Percentiles rank a stretch among this genome's conserved stretches.
Conservation (phyloP, 1,140 invertebrate genomes). For the Berghia stephanieae region DNA sequence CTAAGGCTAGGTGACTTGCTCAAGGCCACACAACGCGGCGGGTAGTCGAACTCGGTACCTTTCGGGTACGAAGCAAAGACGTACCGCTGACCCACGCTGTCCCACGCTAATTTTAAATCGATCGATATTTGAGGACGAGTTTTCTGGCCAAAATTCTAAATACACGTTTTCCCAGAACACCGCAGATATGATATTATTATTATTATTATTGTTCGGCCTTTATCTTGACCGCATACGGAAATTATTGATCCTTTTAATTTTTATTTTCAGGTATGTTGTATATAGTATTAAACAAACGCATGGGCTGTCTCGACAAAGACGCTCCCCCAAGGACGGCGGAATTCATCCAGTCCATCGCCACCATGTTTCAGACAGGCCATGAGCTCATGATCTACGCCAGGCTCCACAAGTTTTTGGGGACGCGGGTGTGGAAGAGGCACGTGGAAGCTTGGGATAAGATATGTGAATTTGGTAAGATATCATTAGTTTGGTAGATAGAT, state of each 20-base stretch:
- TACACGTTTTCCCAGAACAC: too few species aligned
- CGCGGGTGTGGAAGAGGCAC: constrained; percentile 47
- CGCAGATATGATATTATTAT: too few species aligned
- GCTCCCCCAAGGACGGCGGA: constrained; percentile 41
- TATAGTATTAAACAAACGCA: constrained; percentile 42
- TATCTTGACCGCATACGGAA: too few species aligned
- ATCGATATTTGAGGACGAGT: too few species aligned
- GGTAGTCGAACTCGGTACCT: too few species aligned
- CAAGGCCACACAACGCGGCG: too few species aligned
- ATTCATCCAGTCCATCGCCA: constrained; percentile 46
- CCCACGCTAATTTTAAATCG: too few species aligned
- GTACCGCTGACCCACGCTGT: too few species aligned
- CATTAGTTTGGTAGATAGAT: background rate
- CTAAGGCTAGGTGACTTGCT: too few species aligned
- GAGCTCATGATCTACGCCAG: constrained; percentile 49
- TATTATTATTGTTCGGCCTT: too few species aligned
- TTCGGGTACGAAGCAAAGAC: too few species aligned
- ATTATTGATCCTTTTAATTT: constrained; percentile 8
- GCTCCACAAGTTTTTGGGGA: constrained; percentile 45
- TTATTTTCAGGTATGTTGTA: constrained; percentile 44
- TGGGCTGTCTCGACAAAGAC: constrained; percentile 46
- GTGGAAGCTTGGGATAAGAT: constrained; percentile 50
- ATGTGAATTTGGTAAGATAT: constrained; percentile 44
- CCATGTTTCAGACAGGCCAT: constrained; percentile 49
- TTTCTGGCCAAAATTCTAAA: too few species aligned